A percentile compares a stretch with the other conserved stretches of the same genome.
phyloP scores from a whole-genome alignment of 2,888 invertebrate genomes.

The Heteromyza rotundicornis region DNA sequence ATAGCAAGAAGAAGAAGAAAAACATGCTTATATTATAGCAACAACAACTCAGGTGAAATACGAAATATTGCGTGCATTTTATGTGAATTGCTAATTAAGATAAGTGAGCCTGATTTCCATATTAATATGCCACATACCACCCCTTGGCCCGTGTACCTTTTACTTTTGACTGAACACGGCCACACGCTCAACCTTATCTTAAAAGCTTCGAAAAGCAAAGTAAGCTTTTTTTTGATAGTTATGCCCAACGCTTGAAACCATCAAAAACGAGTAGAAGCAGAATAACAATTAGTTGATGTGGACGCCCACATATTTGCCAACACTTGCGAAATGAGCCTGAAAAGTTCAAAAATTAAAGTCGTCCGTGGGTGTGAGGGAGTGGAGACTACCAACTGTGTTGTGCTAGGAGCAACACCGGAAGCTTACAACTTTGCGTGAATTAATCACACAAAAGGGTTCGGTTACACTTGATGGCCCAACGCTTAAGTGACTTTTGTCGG shows the following conservation, averaged over 20 bases:
- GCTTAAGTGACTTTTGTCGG: neutral
- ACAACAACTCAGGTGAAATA: neutral
- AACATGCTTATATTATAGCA: too few species aligned
- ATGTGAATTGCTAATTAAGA: slow-evolving; percentile 49
- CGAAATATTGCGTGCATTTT: slow-evolving; percentile 12
- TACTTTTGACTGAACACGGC: too few species aligned
- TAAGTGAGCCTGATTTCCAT: slow-evolving; percentile 54
- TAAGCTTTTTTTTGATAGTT: neutral
- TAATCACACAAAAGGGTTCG: slow-evolving; percentile 42
- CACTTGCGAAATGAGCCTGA: too few species aligned
- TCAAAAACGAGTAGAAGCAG: too few species aligned
- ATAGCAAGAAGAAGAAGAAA: neutral
- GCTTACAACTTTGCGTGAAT: slow-evolving; percentile 56
- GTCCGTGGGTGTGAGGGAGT: neutral
- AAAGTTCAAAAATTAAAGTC: too few species aligned
- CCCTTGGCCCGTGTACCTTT: neutral
- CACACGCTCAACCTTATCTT: neutral
- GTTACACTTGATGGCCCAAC: slow-evolving; percentile 3
- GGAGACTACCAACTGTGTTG: neutral
- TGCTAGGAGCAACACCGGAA: slow-evolving; percentile 36
- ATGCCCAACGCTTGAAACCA: neutral
- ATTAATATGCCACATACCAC: too few species aligned
- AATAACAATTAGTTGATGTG: neutral
- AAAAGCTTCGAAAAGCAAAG: neutral
- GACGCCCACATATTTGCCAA: neutral